Evolutionary conservation across 2,797 vertebrate species (phyloP).

Genomic region (Limosa lapponica): DNA sequence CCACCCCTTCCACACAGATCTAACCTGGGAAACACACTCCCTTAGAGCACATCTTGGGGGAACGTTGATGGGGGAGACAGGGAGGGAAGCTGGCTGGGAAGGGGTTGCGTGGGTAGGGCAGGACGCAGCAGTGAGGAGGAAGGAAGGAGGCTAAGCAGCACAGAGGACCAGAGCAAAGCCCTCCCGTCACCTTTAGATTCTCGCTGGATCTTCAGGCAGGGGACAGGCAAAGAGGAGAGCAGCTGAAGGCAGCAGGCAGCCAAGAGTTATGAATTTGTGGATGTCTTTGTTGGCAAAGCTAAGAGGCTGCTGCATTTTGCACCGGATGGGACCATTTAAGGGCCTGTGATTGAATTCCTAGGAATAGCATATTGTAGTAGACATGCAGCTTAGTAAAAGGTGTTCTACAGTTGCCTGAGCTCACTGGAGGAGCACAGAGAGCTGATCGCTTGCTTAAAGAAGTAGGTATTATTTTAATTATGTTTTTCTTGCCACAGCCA

Average conservation of each 20-base stretch:
- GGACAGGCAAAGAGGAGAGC: background rate
- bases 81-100: background rate
- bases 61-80: background rate
- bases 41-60: background rate
- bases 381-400: background rate
- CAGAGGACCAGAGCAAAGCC: background rate
- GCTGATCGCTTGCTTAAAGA: background rate
- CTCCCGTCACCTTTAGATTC: background rate
- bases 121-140: background rate
- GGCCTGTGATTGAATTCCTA: background rate
- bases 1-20: background rate
- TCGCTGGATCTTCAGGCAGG: background rate
- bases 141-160: conserved; percentile 20
- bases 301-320: background rate
- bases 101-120: background rate
- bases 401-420: background rate
- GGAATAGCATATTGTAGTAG: background rate
- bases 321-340: background rate
- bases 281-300: conserved; percentile 14
- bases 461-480: background rate
- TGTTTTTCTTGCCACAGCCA: background rate
- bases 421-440: background rate
- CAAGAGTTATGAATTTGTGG: conserved; percentile 7
- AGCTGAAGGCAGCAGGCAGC: background rate
- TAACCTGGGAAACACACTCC: background rate